Evolutionary conservation across 2,113 vertebrate species (phyloP).

Genomic region (Nettapus auritus): DNA sequence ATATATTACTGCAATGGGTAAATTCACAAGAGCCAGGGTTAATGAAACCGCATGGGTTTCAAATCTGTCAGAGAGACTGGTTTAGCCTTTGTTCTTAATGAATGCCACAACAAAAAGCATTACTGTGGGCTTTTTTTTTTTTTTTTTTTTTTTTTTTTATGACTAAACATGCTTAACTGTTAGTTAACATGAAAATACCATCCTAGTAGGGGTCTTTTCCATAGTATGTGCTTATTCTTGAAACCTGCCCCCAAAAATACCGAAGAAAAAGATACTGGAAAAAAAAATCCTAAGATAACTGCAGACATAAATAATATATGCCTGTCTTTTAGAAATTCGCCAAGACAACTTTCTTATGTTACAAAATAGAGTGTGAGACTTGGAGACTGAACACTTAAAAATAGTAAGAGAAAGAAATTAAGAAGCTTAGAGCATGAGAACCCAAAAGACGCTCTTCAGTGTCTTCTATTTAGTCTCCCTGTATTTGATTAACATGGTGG

Average conservation of each 20-base stretch:
- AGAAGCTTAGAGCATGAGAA: not conserved
- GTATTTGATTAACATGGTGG: not conserved
- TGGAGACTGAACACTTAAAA: not conserved
- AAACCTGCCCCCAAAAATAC: conserved; percentile 19
- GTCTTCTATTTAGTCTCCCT: not conserved
- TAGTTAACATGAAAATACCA: conserved; percentile 58
- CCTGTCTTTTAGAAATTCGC: conserved; percentile 28
- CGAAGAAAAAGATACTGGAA: not conserved
- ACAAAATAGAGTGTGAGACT: conserved; percentile 17
- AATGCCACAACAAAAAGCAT: conserved; percentile 63
- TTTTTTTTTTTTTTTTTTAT: not conserved
- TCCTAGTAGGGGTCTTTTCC: conserved; percentile 44
- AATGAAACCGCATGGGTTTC: conserved; percentile 53
- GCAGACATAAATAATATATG: conserved; percentile 55
- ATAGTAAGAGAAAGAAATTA: not conserved
- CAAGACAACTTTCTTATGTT: conserved; percentile 31
- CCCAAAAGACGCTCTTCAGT: not conserved
- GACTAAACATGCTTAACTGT: conserved; percentile 35
- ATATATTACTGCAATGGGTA: conserved; percentile 28
- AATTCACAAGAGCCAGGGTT: conserved; percentile 7
- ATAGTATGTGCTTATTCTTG: conserved; percentile 14
- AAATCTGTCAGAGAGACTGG: conserved; percentile 62
- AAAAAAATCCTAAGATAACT: not conserved
- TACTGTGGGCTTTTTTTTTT: conserved; percentile 43
- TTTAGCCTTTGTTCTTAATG: conserved; percentile 65